These are phyloP conservation scores for human (Homo sapiens) DNA, from an alignment of 2,113 vertebrate genomes.

Conservation along the genomic window GRCh38 chrX:111109501-111110000, in stretches of 20 bases:
- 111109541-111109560: neutral
- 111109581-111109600: neutral
- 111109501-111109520: neutral
- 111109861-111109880: neutral
- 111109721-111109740: neutral
- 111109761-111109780: slow-evolving; percentile 14
- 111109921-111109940: neutral
- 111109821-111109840: neutral
- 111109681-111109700: neutral
- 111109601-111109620: neutral
- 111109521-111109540: neutral
- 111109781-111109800: neutral
- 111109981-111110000: slow-evolving; percentile 6
- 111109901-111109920: neutral
- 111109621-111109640: neutral
- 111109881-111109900: neutral
- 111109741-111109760: neutral
- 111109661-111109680: neutral
- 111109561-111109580: neutral
- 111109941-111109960: neutral
- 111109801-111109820: neutral
- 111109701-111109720: neutral
- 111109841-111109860: neutral
- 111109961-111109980: neutral
- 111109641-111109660: neutral